A percentile compares a stretch with the other conserved stretches of the same genome.
phyloP scores from a whole-genome alignment of 2,797 vertebrate genomes.

The Aulostomus chinensis region DNA sequence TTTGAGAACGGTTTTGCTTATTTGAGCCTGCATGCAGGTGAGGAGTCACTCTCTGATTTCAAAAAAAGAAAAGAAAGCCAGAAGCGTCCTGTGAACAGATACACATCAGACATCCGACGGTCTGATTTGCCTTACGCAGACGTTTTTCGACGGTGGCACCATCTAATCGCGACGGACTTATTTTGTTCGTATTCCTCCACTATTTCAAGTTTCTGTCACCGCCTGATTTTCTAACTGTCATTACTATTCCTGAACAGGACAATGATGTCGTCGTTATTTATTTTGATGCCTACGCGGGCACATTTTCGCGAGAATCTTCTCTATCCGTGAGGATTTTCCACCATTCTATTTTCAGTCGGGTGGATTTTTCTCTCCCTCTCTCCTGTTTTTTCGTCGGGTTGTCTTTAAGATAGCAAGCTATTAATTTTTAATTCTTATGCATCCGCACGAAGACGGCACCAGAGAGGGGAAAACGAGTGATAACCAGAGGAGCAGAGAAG shows the following conservation, averaged over 20 bases:
- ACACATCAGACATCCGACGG: slow-evolving; percentile 35
- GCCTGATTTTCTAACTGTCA: slow-evolving; percentile 2
- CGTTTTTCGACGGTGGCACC: slow-evolving; percentile 56
- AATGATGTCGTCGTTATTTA: slow-evolving; percentile 62
- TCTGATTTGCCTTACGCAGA: slow-evolving; percentile 45
- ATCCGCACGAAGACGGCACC: slow-evolving; percentile 80
- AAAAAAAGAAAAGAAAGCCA: slow-evolving; percentile 4
- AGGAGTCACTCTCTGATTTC: slow-evolving; percentile 24
- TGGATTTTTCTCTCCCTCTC: slow-evolving; percentile 24
- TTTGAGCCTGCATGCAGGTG: slow-evolving; percentile 14
- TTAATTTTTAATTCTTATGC: slow-evolving; percentile 84
- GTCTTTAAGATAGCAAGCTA: slow-evolving; percentile 68
- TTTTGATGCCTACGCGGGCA: slow-evolving; percentile 66
- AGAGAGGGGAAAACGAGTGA: slow-evolving; percentile 71
- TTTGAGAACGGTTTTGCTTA: slow-evolving; percentile 14
- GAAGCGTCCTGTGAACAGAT: slow-evolving; percentile 25
- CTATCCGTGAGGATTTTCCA: slow-evolving; percentile 61
- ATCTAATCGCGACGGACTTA: too few relatives aligned
- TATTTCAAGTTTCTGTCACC: slow-evolving; percentile 10
- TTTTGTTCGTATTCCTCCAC: slow-evolving; percentile 3
- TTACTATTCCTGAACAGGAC: slow-evolving; percentile 26
- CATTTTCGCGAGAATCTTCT: slow-evolving; percentile 62
- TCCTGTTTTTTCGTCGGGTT: slow-evolving; percentile 20
- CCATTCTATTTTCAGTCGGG: slow-evolving; percentile 24
- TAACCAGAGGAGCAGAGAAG: slow-evolving; percentile 63